Evolutionary conservation across 2,113 vertebrate genomes (phyloP), one percentile per base, ranked within the genome.

Genomic region (Microtus ochrogaster): DNA sequence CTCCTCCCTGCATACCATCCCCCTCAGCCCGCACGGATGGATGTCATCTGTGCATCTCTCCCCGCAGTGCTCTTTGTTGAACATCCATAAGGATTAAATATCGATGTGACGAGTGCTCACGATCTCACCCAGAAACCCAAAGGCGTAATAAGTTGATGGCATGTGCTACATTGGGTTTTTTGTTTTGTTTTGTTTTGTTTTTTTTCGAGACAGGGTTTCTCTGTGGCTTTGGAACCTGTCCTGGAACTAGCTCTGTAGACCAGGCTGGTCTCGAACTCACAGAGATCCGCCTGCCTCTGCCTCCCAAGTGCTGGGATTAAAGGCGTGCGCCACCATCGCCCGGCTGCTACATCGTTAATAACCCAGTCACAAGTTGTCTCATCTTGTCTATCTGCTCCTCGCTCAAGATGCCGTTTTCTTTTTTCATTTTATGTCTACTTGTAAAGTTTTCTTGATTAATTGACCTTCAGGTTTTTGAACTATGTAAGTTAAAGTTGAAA

Each of bases 1-100:
- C 66, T 72, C 92, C 44, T 88, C 84, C 96, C 96, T 91, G 58
- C 96, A 76, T 72, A 58, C 10, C 85, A 52, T 39, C 66, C 94
- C 79, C 83, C 66, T 77, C 84, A 0, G 55, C 61, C 74, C 95
- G 1, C 41, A 12, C 5, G 72, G 74, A 3, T 10, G 72, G 74
- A 3, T 72, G 89, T 81, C 89, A 17, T 16, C 66, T 63, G 66
- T 81, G 86, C 95, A 2, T 66, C 49, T 68, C 30, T 41, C 44
- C 70, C 74, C 44, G 73, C 77, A 2, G 0, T 36, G 22, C 26
- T 9, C 21, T 66, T 66, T 44, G 44, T 85, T 91, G 12, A 65
- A 65, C 41, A 8, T 41, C 49, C 83, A 52, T 65, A 16, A 83
- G 16, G 5, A 11, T 55, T 66, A 41, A 89, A 36, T 73, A 16